Percentiles rank a stretch among this genome's conserved stretches.
phyloP scores from a whole-genome alignment of 1,140 invertebrate species.

The Aradophagus sp. region DNA sequence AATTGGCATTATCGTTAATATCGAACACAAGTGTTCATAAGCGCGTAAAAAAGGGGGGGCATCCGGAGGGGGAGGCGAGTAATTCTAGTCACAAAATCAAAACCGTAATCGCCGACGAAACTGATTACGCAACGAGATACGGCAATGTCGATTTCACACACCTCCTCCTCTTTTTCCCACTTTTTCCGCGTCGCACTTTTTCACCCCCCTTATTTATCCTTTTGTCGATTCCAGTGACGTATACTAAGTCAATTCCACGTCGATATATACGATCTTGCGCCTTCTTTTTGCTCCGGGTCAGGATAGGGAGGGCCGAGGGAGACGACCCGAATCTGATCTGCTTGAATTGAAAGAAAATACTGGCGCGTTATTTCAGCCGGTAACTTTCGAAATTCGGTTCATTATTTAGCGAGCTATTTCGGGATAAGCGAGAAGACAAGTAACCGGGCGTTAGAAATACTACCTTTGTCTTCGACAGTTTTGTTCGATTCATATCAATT shows the following conservation, averaged over 20 bases:
- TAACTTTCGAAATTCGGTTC: conserved; percentile 50
- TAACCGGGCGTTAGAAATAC: conserved; percentile 3
- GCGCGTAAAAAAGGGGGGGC: conserved; percentile 15
- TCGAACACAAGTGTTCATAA: conserved; percentile 21
- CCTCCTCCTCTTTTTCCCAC: conserved; percentile 19
- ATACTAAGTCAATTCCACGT: conserved; percentile 42
- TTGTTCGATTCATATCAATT: too few relatives aligned
- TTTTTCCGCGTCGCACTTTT: not conserved
- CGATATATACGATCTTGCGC: conserved; percentile 44
- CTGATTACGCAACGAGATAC: conserved; percentile 8
- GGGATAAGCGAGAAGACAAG: conserved; percentile 14
- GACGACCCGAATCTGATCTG: conserved; percentile 54
- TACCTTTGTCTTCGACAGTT: not conserved
- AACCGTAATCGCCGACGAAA: not conserved
- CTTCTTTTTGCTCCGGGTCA: conserved; percentile 42
- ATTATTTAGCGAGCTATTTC: conserved; percentile 49
- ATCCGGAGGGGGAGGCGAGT: too few relatives aligned
- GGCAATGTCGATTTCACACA: too few relatives aligned
- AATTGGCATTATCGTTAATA: conserved; percentile 50
- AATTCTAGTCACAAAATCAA: too few relatives aligned
- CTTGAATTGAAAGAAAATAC: conserved; percentile 73
- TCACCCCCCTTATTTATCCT: conserved; percentile 11
- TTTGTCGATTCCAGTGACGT: conserved; percentile 46
- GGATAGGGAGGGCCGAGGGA: too few relatives aligned
- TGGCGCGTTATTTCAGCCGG: conserved; percentile 68